Evolutionary conservation across 2,888 invertebrate genomes (phyloP).

Genomic region (Lamellibrachia satsuma): DNA sequence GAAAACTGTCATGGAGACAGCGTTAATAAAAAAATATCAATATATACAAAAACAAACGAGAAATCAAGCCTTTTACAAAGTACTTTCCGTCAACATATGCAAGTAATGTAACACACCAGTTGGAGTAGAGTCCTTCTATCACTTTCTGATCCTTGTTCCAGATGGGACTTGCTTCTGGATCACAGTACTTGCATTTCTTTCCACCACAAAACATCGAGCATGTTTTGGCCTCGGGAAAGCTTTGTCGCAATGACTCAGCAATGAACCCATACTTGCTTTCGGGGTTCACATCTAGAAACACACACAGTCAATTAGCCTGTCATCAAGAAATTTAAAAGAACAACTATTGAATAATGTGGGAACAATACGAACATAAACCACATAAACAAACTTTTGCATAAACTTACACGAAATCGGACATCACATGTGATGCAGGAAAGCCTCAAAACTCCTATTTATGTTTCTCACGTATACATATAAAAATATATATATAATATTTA

Average conservation of each 20-base stretch:
- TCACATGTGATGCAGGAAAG: background rate
- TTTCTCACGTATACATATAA: background rate
- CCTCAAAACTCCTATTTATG: background rate
- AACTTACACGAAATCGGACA: background rate
- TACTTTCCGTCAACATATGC: background rate
- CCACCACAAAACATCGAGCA: slow-evolving; percentile 89
- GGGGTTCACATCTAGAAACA: slow-evolving; percentile 31
- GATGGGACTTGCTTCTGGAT: slow-evolving; percentile 70
- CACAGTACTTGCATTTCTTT: slow-evolving; percentile 82
- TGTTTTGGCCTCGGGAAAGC: slow-evolving; percentile 76
- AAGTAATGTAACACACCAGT: slow-evolving; percentile 73
- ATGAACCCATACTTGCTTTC: slow-evolving; percentile 56
- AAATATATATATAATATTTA: background rate
- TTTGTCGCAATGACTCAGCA: slow-evolving; percentile 61
- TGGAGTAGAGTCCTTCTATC: slow-evolving; percentile 82
- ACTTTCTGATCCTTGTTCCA: slow-evolving; percentile 73
- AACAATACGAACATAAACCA: background rate
- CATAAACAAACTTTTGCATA: background rate
- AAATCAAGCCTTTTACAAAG: background rate
- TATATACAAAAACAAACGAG: background rate
- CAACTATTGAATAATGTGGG: background rate
- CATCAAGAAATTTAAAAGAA: background rate
- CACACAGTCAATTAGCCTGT: background rate
- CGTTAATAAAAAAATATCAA: background rate
- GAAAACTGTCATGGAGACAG: background rate